These are phyloP conservation scores for Bos javanicus DNA, from an alignment of 2,113 vertebrate genomes.

Conservation along the genomic window DNA sequence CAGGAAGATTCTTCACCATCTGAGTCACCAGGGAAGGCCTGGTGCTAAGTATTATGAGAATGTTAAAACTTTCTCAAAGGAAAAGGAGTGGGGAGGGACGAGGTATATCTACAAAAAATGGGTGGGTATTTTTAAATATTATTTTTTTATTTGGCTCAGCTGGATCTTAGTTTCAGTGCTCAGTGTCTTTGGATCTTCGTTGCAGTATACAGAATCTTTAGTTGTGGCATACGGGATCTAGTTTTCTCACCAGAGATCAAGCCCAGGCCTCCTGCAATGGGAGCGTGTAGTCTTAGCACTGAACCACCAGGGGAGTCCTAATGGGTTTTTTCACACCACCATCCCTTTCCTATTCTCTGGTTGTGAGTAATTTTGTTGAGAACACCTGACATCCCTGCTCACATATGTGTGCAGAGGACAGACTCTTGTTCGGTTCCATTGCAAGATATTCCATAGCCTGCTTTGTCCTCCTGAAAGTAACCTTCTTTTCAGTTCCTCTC, in stretches of 20 bases:
- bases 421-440: neutral
- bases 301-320: neutral
- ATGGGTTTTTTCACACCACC: neutral
- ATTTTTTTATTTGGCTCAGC: neutral
- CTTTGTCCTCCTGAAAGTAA: neutral
- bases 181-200: neutral
- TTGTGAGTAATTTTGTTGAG: neutral
- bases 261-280: neutral
- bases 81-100: neutral
- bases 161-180: neutral
- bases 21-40: neutral
- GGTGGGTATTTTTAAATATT: neutral
- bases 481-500: neutral
- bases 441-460: neutral
- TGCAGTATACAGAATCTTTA: neutral
- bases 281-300: neutral
- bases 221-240: neutral
- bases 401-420: neutral
- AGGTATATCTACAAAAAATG: neutral
- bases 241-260: neutral
- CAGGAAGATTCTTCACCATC: neutral
- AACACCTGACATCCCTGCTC: neutral
- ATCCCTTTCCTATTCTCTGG: neutral
- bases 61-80: conserved; percentile 10
- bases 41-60: neutral